Conservation (phyloP, 2,888 invertebrate genomes). For the Vandiemenella viatica region DNA sequence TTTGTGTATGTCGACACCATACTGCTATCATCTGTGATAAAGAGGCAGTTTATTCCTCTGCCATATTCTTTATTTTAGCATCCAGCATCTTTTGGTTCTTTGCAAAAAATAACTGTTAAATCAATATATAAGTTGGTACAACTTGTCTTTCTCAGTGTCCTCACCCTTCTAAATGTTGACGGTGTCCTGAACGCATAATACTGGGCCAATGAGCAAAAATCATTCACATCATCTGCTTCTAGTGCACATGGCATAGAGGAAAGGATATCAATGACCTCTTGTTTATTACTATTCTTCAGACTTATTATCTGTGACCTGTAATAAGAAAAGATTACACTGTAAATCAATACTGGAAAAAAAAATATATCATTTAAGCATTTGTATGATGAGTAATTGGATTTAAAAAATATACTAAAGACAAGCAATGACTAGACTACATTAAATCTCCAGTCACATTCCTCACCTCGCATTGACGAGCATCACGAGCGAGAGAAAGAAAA, state of each 20-base stretch:
- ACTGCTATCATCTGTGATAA: no score
- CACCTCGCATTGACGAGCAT: slow-evolving; percentile 84
- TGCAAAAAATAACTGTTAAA: no score
- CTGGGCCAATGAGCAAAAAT: slow-evolving; percentile 92
- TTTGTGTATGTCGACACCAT: no score
- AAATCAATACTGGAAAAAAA: not conserved
- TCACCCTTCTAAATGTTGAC: slow-evolving; percentile 68
- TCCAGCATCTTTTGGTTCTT: no score
- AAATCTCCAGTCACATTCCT: no score
- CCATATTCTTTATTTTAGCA: no score
- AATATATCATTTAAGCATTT: not conserved
- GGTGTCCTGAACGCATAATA: slow-evolving; percentile 91
- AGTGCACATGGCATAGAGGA: slow-evolving; percentile 69
- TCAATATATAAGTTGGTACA: no score
- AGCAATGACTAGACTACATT: no score
- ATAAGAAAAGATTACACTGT: not conserved
- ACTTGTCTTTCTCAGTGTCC: not conserved
- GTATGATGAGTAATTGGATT: not conserved
- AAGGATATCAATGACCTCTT: slow-evolving; percentile 50
- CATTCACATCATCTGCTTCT: slow-evolving; percentile 86
- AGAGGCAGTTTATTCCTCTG: no score
- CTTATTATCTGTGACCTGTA: slow-evolving; percentile 60
- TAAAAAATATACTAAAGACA: not conserved
- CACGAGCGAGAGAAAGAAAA: slow-evolving; percentile 87
- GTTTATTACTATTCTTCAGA: slow-evolving; percentile 56